Conservation (phyloP, 2,113 vertebrate genomes). For the Microtus pennsylvanicus region DNA sequence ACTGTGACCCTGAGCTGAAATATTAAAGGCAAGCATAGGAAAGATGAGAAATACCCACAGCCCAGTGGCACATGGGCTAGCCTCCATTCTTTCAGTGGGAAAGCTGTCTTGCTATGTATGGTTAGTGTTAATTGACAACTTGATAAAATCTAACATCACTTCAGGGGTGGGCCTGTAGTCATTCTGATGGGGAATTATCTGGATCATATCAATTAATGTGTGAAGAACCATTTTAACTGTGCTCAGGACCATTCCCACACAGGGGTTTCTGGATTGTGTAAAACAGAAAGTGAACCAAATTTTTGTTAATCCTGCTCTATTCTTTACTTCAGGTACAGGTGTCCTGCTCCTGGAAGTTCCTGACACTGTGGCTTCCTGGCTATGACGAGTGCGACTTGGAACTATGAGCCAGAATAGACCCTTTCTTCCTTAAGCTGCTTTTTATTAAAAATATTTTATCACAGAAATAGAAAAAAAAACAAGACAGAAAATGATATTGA, state of each 20-base stretch:
- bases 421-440: not conserved
- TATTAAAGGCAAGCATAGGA: not conserved
- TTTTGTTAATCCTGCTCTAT: not conserved
- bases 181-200: not conserved
- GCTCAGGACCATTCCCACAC: no score
- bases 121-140: not conserved
- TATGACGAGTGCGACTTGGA: not conserved
- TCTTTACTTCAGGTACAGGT: not conserved
- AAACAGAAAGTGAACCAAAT: not conserved
- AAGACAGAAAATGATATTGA: not conserved
- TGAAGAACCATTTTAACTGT: not conserved
- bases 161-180: not conserved
- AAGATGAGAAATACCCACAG: not conserved
- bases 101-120: not conserved
- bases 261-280: no score
- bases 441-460: not conserved
- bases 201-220: no score
- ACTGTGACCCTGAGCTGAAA: no score
- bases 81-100: not conserved
- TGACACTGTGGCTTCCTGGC: not conserved
- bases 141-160: no score
- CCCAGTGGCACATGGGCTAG: rapidly evolving
- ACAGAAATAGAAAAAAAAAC: not conserved
- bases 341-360: not conserved
- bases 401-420: not conserved